Percentiles rank a stretch among this genome's conserved stretches.
Evolutionary conservation across 2,888 invertebrate genomes (phyloP).

Genomic region (Eristalinus sepulchralis): DNA sequence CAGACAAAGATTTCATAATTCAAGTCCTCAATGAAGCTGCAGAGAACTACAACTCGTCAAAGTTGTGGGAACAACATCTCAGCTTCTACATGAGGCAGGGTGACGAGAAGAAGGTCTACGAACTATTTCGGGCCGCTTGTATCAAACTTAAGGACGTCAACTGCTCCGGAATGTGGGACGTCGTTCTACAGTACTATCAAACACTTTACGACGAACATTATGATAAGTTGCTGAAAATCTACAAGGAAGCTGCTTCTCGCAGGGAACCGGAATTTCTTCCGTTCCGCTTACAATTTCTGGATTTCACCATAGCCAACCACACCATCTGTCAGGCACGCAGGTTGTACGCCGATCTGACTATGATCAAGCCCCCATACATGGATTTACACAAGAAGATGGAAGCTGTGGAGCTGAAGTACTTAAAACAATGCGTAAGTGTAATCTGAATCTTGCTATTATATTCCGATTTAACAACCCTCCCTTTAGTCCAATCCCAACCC

Average conservation of each 20-base stretch:
- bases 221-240: slow-evolving; percentile 75
- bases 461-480: background rate
- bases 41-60: slow-evolving; percentile 80
- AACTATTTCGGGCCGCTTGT: slow-evolving; percentile 77
- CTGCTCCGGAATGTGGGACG: background rate
- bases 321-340: slow-evolving; percentile 82
- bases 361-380: slow-evolving; percentile 83
- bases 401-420: slow-evolving; percentile 78
- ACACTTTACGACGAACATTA: slow-evolving; percentile 74
- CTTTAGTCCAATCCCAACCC: slow-evolving; percentile 79
- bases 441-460: background rate
- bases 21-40: slow-evolving; percentile 80
- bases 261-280: slow-evolving; percentile 74
- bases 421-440: background rate
- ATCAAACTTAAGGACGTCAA: background rate
- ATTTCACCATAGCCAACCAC: slow-evolving; percentile 73
- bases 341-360: slow-evolving; percentile 84
- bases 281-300: slow-evolving; percentile 76
- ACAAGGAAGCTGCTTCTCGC: slow-evolving; percentile 75
- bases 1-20: slow-evolving; percentile 68
- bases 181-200: slow-evolving; percentile 75
- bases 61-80: slow-evolving; percentile 82
- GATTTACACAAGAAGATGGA: slow-evolving; percentile 85
- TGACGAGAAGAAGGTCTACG: slow-evolving; percentile 79
- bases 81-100: slow-evolving; percentile 80